phyloP scores from a whole-genome alignment of 2,113 vertebrate genomes.

The Burhinus oedicnemus region DNA sequence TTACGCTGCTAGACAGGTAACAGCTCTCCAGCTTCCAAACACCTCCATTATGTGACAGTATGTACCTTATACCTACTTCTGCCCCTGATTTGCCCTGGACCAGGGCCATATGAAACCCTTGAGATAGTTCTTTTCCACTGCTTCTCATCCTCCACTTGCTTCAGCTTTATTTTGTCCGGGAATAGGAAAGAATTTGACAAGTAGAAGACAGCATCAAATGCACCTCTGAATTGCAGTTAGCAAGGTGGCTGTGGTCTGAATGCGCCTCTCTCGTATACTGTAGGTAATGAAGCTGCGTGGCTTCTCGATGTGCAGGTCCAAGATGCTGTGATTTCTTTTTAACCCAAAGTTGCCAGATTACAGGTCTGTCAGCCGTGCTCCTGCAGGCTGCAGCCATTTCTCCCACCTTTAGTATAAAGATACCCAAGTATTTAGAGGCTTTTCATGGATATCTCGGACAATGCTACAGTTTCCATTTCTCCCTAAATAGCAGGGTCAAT shows the following conservation, averaged over 20 bases:
- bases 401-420: background rate
- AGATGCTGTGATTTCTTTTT: background rate
- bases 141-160: background rate
- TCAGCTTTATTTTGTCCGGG: background rate
- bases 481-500: background rate
- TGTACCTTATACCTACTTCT: background rate
- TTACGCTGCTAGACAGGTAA: background rate
- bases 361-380: background rate
- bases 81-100: background rate
- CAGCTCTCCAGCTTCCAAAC: background rate
- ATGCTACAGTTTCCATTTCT: background rate
- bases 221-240: background rate
- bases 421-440: background rate
- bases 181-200: background rate
- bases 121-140: background rate
- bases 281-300: background rate
- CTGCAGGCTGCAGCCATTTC: background rate
- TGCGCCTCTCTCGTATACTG: accelerated
- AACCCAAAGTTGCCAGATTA: background rate
- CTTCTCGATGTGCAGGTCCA: background rate
- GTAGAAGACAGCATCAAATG: background rate
- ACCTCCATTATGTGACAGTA: background rate
- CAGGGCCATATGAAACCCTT: background rate
- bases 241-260: background rate
- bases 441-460: background rate